These are phyloP conservation scores for Bemisia tabaci DNA, from an alignment of 1,140 invertebrate genomes.

Conservation along the genomic window DNA sequence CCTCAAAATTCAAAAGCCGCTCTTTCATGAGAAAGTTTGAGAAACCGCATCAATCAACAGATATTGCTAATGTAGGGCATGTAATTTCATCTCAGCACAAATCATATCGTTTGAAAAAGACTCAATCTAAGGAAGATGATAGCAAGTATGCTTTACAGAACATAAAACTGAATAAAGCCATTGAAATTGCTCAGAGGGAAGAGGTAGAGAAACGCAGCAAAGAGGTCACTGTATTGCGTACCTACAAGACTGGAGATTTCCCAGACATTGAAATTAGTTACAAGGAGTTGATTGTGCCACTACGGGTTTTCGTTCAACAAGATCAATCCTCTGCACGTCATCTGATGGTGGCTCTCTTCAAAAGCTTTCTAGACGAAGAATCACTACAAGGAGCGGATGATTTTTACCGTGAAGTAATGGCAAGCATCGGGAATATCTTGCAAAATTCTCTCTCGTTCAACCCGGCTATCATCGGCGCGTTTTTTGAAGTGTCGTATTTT, in stretches of 20 bases:
- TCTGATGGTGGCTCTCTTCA: not conserved
- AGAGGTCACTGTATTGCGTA: not conserved
- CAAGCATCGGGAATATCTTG: not conserved
- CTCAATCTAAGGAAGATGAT: not conserved
- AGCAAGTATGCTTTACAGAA: not conserved
- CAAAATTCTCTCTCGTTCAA: not conserved
- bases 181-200: not conserved
- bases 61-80: not conserved
- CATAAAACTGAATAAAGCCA: not conserved
- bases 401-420: not conserved
- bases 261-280: not conserved
- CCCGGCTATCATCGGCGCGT: not conserved
- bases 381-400: not conserved
- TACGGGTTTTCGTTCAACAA: not conserved
- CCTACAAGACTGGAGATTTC: not conserved
- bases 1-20: not conserved
- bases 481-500: not conserved
- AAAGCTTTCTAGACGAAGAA: not conserved
- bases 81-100: not conserved
- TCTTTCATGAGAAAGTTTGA: not conserved
- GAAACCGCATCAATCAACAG: not conserved
- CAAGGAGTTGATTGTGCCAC: not conserved
- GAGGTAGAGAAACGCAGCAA: not conserved
- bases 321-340: not conserved
- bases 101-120: not conserved